Percentiles rank a stretch among this genome's conserved stretches.
phyloP scores from a whole-genome alignment of 2,113 vertebrate genomes.

The Astatotilapia flaviijosephi region DNA sequence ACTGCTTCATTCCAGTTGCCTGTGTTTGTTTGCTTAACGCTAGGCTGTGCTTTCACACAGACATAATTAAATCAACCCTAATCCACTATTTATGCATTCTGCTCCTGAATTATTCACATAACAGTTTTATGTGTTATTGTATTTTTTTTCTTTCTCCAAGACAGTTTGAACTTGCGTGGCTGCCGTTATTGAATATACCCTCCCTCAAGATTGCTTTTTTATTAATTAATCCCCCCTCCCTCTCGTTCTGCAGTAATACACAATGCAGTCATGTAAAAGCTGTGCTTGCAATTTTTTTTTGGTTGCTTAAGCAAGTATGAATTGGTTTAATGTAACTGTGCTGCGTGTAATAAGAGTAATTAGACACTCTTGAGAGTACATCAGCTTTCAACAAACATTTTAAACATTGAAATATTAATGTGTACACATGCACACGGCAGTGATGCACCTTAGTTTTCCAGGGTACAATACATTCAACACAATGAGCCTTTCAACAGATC shows the following conservation, averaged over 20 bases:
- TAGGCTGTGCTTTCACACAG: slow-evolving; percentile 54
- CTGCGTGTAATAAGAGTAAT: slow-evolving; percentile 43
- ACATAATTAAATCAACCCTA: slow-evolving; percentile 76
- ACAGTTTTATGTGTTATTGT: slow-evolving; percentile 73
- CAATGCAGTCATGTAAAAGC: slow-evolving; percentile 57
- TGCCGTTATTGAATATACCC: slow-evolving; percentile 60
- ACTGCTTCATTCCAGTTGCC: slow-evolving; percentile 51
- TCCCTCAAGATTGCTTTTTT: slow-evolving; percentile 63
- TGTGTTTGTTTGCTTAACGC: slow-evolving; percentile 67
- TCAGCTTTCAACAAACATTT: slow-evolving; percentile 8
- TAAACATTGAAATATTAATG: neutral
- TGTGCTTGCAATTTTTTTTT: slow-evolving; percentile 65
- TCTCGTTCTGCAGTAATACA: neutral
- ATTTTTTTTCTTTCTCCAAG: slow-evolving; percentile 55
- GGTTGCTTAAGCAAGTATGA: slow-evolving; percentile 43
- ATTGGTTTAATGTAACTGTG: slow-evolving; percentile 51
- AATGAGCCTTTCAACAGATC: neutral
- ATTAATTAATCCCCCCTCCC: slow-evolving; percentile 60
- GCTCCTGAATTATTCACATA: slow-evolving; percentile 74
- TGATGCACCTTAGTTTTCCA: neutral
- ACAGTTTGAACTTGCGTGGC: slow-evolving; percentile 56
- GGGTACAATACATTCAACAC: neutral
- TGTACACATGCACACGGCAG: neutral
- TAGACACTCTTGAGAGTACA: slow-evolving; percentile 16
- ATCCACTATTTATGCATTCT: slow-evolving; percentile 76